Evolutionary conservation across 2,113 vertebrate genomes (phyloP), one percentile per base, ranked within the genome.

Genomic region (Lycaon pictus): DNA sequence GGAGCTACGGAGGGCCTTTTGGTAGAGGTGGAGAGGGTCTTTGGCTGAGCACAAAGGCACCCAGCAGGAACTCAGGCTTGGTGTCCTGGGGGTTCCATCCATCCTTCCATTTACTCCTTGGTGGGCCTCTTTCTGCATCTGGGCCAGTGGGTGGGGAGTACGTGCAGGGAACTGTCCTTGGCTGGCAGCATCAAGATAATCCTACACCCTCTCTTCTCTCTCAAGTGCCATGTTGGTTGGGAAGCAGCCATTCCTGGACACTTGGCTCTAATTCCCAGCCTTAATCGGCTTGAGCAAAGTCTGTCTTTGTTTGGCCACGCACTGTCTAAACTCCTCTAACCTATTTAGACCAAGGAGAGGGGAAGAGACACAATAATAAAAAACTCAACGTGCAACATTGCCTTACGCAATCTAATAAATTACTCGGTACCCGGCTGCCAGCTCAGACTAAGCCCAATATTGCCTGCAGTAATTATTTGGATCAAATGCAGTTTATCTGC

Each of bases 401-500:
- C 98, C 98, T 98, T 96, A 98, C 27, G 43, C 98, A 98, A 98
- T 98, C 98, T 98, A 96, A 98, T 99, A 99, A 99, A 99, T 99
- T 99, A 98, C 98, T 96, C 5, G 2, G 98, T 98, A 95, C 98
- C 98, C 71, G 94, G 98, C 98, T 99, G 99, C 98, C 98, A 98
- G 98, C 98, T 98, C 98, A 97, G 98, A 98, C 98, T 94, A 98
- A 98, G 98, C 98, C 98, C 96, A 58, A 98, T 98, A 99, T 98
- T 99, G 98, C 98, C 99, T 98, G 98, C 98, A 98, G 98, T 99
- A 99, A 99, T 99, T 99, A 99, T 99, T 98, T 98, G 98, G 98
- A 99, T 99, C 99, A 98, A 98, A 99, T 96, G 98, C 98, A 98
- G 98, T 99, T 99, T 99, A 99, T 99, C 98, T 99, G 98, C 98